Conservation (phyloP, 2,888 invertebrate species). For the Amitus sp. region DNA sequence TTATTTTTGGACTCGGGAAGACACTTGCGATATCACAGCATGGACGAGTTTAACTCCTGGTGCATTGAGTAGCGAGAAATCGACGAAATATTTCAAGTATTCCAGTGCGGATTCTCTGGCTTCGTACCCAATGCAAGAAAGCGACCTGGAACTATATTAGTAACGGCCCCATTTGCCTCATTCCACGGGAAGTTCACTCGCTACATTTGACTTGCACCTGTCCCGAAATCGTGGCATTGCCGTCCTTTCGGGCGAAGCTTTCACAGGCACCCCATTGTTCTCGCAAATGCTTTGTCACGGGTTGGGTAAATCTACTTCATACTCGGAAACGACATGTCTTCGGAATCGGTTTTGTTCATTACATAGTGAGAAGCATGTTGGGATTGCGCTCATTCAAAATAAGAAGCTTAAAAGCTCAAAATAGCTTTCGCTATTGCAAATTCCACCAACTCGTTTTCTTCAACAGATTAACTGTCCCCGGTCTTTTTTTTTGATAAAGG, state of each 20-base stretch:
- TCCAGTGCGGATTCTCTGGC: constrained; percentile 21
- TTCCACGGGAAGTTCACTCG: constrained; percentile 26
- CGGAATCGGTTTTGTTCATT: constrained; percentile 28
- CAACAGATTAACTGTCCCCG: too few relatives aligned
- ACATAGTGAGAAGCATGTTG: constrained; percentile 11
- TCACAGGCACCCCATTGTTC: constrained; percentile 33
- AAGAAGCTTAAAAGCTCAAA: constrained; percentile 1
- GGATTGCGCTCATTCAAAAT: background rate
- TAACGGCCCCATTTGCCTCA: constrained; percentile 38
- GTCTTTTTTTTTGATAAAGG: background rate
- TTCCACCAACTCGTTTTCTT: background rate
- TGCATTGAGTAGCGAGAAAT: background rate
- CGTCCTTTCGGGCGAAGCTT: constrained; percentile 18
- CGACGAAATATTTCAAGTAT: constrained; percentile 9
- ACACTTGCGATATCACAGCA: background rate
- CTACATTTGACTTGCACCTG: constrained; percentile 36
- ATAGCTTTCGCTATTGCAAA: background rate
- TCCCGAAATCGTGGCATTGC: constrained; percentile 27
- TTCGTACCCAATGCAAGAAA: constrained; percentile 34
- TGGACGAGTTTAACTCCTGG: background rate
- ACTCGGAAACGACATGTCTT: constrained; percentile 26
- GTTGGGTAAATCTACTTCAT: constrained; percentile 34
- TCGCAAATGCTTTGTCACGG: constrained; percentile 36
- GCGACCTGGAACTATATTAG: constrained; percentile 36
- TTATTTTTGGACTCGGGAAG: constrained; percentile 7